These are phyloP conservation scores for Drosophila teissieri DNA, from an alignment of 1,140 invertebrate species.

Conservation along the genomic window DNA sequence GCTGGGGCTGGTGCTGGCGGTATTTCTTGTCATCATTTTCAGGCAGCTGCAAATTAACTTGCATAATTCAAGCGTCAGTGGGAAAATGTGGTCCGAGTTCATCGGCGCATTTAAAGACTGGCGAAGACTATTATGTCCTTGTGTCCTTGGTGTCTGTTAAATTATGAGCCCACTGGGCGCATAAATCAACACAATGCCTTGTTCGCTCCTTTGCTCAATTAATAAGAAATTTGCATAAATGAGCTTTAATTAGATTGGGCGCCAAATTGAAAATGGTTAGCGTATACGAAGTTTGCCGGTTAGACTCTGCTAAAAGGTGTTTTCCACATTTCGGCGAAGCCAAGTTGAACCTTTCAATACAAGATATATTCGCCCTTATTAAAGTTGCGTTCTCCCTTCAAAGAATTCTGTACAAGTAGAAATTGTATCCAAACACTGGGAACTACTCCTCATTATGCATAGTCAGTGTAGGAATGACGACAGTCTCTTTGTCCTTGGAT, in stretches of 20 bases:
- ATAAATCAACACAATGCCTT: slow-evolving; percentile 50
- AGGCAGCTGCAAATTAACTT: slow-evolving; percentile 77
- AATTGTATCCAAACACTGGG: background rate
- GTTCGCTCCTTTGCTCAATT: slow-evolving; percentile 26
- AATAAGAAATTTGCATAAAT: slow-evolving; percentile 36
- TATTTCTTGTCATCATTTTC: slow-evolving; percentile 80
- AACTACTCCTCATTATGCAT: slow-evolving; percentile 16
- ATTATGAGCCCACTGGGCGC: slow-evolving; percentile 55
- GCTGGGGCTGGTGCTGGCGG: slow-evolving; percentile 3
- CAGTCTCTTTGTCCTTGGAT: slow-evolving; percentile 42
- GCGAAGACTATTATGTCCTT: slow-evolving; percentile 26
- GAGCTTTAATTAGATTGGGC: slow-evolving; percentile 15
- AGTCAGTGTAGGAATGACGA: slow-evolving; percentile 48
- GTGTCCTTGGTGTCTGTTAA: slow-evolving; percentile 58
- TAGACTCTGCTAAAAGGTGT: background rate
- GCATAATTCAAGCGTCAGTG: slow-evolving; percentile 72
- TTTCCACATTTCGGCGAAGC: too few relatives aligned
- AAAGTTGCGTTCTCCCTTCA: too few relatives aligned
- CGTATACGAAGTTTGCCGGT: background rate
- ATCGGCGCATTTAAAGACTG: slow-evolving; percentile 66
- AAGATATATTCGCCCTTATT: too few relatives aligned
- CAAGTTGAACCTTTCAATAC: too few relatives aligned
- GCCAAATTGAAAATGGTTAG: slow-evolving; percentile 17
- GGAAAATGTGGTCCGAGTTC: slow-evolving; percentile 64
- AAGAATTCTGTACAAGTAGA: background rate